phyloP scores from a whole-genome alignment of 2,113 vertebrate species.

The Corynorhinus townsendii region DNA sequence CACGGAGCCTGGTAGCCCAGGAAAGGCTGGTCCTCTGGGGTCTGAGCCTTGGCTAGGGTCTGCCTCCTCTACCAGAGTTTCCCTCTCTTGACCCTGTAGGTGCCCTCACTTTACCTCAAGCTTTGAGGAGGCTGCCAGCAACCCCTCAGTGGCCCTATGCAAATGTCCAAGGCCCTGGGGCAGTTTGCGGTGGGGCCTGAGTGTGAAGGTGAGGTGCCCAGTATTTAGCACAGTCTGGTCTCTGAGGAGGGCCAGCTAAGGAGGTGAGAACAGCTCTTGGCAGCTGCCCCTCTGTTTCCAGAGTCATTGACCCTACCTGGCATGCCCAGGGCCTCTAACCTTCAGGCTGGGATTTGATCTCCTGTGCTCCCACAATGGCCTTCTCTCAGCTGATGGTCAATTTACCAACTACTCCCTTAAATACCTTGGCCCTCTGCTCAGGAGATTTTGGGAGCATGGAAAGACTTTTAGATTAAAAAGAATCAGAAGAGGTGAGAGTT shows the following conservation, averaged over 20 bases:
- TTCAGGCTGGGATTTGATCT: neutral
- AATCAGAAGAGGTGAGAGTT: neutral
- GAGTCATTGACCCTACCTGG: neutral
- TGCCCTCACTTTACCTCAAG: neutral
- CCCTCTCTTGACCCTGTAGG: neutral
- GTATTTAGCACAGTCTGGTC: neutral
- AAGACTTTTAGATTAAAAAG: neutral
- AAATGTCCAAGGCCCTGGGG: neutral
- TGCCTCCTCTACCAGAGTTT: neutral
- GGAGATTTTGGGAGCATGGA: neutral
- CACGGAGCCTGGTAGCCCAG: neutral
- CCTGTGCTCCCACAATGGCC: neutral
- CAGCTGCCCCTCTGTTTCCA: neutral
- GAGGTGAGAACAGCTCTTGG: too few relatives aligned
- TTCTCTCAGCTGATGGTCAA: neutral
- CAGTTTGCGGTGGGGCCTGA: neutral
- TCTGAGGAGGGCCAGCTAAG: neutral
- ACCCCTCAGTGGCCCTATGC: neutral
- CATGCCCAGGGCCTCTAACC: too few relatives aligned
- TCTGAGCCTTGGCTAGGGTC: neutral
- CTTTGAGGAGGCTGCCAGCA: neutral
- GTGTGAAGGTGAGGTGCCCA: neutral
- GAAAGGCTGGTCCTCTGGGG: neutral
- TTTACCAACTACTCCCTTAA: neutral
- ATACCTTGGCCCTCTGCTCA: neutral